These are phyloP conservation scores for Ectropis grisescens DNA, from an alignment of 1,140 invertebrate species.

Conservation along the genomic window DNA sequence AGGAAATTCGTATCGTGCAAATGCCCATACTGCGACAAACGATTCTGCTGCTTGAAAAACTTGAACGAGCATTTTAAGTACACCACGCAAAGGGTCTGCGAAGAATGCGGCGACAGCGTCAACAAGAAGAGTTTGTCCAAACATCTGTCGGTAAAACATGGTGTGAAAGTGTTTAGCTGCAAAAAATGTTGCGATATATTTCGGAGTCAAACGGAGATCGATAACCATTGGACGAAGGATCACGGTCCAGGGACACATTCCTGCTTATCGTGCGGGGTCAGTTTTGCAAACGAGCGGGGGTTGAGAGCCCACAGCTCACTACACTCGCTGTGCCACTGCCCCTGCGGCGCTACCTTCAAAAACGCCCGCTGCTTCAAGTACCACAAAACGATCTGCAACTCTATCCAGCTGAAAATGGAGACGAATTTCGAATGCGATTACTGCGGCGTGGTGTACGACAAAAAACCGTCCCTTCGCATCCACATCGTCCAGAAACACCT, in stretches of 20 bases:
- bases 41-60: slow-evolving; percentile 24
- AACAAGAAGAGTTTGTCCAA: slow-evolving; percentile 17
- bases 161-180: slow-evolving; percentile 17
- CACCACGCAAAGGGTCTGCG: slow-evolving; percentile 27
- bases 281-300: slow-evolving; percentile 30
- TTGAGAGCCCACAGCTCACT: slow-evolving; percentile 29
- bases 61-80: slow-evolving; percentile 44
- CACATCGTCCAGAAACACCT: slow-evolving; percentile 63
- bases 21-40: slow-evolving; percentile 45
- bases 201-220: slow-evolving; percentile 5
- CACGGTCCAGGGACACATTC: slow-evolving; percentile 12
- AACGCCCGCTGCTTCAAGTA: slow-evolving; percentile 38
- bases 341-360: slow-evolving; percentile 32
- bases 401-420: not conserved
- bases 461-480: slow-evolving; percentile 47
- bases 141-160: slow-evolving; percentile 29
- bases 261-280: slow-evolving; percentile 29
- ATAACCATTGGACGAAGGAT: slow-evolving; percentile 12
- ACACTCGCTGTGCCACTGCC: slow-evolving; percentile 39
- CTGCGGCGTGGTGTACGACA: slow-evolving; percentile 38
- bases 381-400: slow-evolving; percentile 28
- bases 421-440: slow-evolving; percentile 41
- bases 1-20: slow-evolving; percentile 8
- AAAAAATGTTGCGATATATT: slow-evolving; percentile 29
- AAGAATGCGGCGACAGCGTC: slow-evolving; percentile 20